Evolutionary conservation across 2,888 invertebrate species (phyloP).

Genomic region (Thecophora atra): DNA sequence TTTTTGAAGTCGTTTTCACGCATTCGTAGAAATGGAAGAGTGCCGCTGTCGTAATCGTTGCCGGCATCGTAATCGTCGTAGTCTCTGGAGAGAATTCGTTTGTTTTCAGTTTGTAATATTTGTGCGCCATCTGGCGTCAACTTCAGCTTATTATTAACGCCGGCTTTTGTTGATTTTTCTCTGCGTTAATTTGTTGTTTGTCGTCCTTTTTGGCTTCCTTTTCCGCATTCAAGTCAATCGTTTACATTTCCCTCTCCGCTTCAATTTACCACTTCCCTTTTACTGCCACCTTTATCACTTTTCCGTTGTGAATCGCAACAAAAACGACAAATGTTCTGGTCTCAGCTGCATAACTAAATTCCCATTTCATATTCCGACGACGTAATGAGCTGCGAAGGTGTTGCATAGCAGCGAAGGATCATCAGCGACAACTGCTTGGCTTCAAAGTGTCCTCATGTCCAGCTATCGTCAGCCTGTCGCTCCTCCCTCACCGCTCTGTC

Average conservation of each 20-base stretch:
- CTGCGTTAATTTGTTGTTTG: neutral
- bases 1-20: neutral
- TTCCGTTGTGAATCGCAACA: neutral
- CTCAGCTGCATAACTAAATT: constrained; percentile 24
- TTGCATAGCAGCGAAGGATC: neutral
- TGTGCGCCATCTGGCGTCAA: neutral
- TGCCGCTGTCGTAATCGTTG: neutral
- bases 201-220: neutral
- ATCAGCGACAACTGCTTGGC: no score
- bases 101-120: neutral
- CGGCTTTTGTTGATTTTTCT: neutral
- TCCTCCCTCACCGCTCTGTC: no score
- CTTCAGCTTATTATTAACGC: neutral
- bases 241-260: neutral
- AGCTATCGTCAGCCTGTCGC: no score
- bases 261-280: neutral
- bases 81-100: neutral
- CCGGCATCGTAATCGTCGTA: neutral
- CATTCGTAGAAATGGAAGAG: neutral
- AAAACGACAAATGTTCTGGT: constrained; percentile 16
- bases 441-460: no score
- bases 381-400: constrained; percentile 22
- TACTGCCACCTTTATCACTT: neutral
- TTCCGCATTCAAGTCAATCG: neutral
- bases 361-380: constrained; percentile 3